phyloP scores from a whole-genome alignment of 2,888 invertebrate species.

The Tenthredo distinguenda region DNA sequence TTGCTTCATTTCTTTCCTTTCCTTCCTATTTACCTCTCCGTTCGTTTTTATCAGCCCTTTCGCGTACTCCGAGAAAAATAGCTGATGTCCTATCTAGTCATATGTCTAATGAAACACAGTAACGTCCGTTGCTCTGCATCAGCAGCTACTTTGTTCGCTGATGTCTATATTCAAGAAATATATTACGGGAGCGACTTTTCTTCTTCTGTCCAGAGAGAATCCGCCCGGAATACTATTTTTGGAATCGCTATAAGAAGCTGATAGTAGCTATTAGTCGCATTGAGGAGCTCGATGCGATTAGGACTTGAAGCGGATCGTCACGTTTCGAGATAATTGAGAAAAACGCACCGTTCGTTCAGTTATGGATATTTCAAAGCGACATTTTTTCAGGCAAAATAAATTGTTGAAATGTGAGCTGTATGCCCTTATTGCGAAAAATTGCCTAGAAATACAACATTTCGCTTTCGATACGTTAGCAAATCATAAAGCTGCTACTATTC shows the following conservation, averaged over 20 bases:
- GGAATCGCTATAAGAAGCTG: background rate
- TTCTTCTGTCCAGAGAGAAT: background rate
- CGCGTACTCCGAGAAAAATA: background rate
- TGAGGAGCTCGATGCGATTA: background rate
- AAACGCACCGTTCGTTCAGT: too few relatives aligned
- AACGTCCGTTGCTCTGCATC: conserved; percentile 2
- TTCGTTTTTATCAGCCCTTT: background rate
- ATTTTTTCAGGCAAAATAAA: too few relatives aligned
- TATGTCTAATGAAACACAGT: background rate
- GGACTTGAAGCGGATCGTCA: too few relatives aligned
- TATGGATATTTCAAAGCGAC: too few relatives aligned
- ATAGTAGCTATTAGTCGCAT: background rate
- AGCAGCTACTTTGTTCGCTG: background rate
- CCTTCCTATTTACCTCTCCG: background rate
- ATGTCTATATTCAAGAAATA: background rate
- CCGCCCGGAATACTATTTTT: background rate
- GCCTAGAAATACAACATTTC: too few relatives aligned
- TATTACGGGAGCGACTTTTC: background rate
- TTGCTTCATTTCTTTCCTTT: background rate
- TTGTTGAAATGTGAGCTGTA: too few relatives aligned
- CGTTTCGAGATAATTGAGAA: too few relatives aligned
- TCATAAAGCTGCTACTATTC: too few relatives aligned
- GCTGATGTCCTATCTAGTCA: background rate
- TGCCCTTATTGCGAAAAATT: too few relatives aligned
- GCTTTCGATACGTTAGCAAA: too few relatives aligned